Conservation (phyloP, 2,888 invertebrate species). For the Andrena chrysosceles region DNA sequence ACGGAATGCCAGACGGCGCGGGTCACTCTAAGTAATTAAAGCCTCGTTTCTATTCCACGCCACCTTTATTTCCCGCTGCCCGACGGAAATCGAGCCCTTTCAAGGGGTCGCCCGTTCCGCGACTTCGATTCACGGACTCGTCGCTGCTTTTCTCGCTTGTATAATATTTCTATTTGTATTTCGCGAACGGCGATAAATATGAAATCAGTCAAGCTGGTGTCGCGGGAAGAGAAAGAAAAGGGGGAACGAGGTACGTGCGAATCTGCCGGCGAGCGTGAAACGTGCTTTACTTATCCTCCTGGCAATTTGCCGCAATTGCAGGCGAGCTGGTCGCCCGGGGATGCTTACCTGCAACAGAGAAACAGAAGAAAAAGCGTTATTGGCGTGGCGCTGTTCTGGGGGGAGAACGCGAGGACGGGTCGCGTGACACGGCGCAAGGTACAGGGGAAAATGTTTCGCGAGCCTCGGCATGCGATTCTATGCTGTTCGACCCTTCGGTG, state of each 20-base stretch:
- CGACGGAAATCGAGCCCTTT: slow-evolving; percentile 14
- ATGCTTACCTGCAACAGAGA: slow-evolving; percentile 58
- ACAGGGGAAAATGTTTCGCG: neutral
- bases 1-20: slow-evolving; percentile 31
- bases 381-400: neutral
- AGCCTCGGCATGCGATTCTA: neutral
- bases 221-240: neutral
- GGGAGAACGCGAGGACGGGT: slow-evolving; percentile 14
- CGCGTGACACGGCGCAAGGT: slow-evolving; percentile 16
- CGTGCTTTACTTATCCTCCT: slow-evolving; percentile 41
- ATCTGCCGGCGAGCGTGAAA: slow-evolving; percentile 8
- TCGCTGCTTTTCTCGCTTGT: too few relatives aligned
- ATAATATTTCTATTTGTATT: too few relatives aligned
- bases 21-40: slow-evolving; percentile 76
- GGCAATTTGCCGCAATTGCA: slow-evolving; percentile 43
- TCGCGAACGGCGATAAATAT: neutral
- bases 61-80: slow-evolving; percentile 5
- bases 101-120: neutral
- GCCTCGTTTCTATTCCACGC: slow-evolving; percentile 31
- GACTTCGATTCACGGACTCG: neutral
- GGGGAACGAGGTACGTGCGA: slow-evolving; percentile 9
- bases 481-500: neutral
- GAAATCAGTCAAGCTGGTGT: neutral
- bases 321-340: slow-evolving; percentile 38
- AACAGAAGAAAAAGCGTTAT: slow-evolving; percentile 36